Percentiles rank a stretch among this genome's conserved stretches.
These are phyloP conservation scores for Fulmarus glacialis DNA, from an alignment of 2,113 vertebrate genomes.

Conservation along the genomic window DNA sequence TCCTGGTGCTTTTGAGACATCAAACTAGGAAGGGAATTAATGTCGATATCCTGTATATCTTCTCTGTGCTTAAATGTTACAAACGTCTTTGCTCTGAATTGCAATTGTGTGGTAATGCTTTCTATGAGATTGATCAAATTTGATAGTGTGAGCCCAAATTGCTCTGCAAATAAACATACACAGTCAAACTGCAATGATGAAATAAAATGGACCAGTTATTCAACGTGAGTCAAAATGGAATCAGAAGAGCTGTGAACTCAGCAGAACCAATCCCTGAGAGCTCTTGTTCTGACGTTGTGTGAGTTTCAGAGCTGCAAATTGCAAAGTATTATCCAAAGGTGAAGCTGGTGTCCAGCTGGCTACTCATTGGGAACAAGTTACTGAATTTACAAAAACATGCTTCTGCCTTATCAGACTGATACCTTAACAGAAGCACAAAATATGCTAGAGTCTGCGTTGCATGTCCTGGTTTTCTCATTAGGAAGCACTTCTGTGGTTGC, in stretches of 20 bases:
- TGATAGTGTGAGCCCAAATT: neutral
- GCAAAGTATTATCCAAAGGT: neutral
- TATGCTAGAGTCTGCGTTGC: neutral
- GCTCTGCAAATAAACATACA: neutral
- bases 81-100: neutral
- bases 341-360: neutral
- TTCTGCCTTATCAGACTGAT: neutral
- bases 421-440: neutral
- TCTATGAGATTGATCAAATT: neutral
- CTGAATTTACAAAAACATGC: neutral
- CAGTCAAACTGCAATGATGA: neutral
- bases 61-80: neutral
- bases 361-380: neutral
- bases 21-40: neutral
- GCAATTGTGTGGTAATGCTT: neutral
- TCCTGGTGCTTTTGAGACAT: neutral
- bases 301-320: neutral
- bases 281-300: neutral
- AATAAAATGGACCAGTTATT: neutral
- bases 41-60: neutral
- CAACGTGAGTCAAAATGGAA: neutral
- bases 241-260: neutral
- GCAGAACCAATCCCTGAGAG: neutral
- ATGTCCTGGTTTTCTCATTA: conserved; percentile 3
- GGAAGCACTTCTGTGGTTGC: neutral